phyloP scores from a whole-genome alignment of 2,888 invertebrate genomes.

The Gerris lacustris region DNA sequence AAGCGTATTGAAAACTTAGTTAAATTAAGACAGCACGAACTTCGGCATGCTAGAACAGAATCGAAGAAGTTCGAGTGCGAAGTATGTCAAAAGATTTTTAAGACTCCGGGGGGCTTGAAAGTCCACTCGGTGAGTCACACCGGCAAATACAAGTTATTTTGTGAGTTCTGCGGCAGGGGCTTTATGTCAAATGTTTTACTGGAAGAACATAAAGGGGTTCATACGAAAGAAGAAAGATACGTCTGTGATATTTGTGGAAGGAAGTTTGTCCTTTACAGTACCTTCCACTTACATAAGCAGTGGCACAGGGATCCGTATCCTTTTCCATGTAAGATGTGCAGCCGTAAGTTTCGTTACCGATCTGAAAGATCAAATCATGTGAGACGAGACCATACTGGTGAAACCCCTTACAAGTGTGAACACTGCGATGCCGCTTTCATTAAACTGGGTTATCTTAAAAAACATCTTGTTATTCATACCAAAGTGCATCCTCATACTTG shows the following conservation, averaged over 20 bases:
- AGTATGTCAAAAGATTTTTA: slow-evolving; percentile 26
- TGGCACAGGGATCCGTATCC: slow-evolving; percentile 30
- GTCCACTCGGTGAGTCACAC: slow-evolving; percentile 28
- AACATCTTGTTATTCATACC: slow-evolving; percentile 35
- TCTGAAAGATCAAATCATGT: slow-evolving; percentile 33
- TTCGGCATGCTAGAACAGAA: slow-evolving; percentile 21
- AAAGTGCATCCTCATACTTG: slow-evolving; percentile 28
- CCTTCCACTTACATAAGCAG: slow-evolving; percentile 29
- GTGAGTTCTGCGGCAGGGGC: slow-evolving; percentile 27
- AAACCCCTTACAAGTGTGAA: slow-evolving; percentile 39
- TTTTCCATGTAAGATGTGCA: slow-evolving; percentile 28
- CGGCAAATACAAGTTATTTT: slow-evolving; percentile 28
- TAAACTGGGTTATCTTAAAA: slow-evolving; percentile 38
- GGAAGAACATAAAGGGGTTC: slow-evolving; percentile 28
- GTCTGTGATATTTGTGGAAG: slow-evolving; percentile 29
- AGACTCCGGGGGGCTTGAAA: slow-evolving; percentile 27
- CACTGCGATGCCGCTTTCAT: slow-evolving; percentile 39
- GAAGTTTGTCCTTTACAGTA: slow-evolving; percentile 29
- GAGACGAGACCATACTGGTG: slow-evolving; percentile 40
- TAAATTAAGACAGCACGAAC: slow-evolving; percentile 25
- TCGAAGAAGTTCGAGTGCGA: slow-evolving; percentile 25
- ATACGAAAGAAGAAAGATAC: slow-evolving; percentile 29
- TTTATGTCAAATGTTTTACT: slow-evolving; percentile 29
- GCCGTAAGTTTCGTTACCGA: slow-evolving; percentile 27
- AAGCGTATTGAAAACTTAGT: slow-evolving; percentile 8